Percentiles rank a stretch among this genome's conserved stretches.
These are phyloP conservation scores for Emydura subglobosa DNA, from an alignment of 2,113 vertebrate genomes.

Conservation along the genomic window DNA sequence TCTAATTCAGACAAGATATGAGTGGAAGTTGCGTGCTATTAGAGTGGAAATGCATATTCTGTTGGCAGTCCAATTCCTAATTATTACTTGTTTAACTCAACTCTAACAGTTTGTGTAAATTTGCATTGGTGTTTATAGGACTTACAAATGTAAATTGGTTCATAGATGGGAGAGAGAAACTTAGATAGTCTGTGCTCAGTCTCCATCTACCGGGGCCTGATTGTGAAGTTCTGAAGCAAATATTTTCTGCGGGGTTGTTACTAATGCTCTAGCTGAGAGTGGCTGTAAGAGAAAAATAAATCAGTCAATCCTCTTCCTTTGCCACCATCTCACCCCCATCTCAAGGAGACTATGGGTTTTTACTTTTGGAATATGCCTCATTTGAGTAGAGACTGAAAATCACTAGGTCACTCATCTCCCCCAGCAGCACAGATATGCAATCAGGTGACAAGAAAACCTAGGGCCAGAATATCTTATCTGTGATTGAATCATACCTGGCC, in stretches of 20 bases:
- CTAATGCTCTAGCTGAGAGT: neutral
- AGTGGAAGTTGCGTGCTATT: neutral
- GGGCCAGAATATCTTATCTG: neutral
- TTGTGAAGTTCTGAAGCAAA: conserved; percentile 5
- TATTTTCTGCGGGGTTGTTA: conserved; percentile 11
- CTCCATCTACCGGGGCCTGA: neutral
- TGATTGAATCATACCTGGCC: neutral
- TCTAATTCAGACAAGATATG: neutral
- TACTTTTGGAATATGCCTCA: neutral
- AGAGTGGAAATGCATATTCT: neutral
- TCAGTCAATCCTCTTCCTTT: neutral
- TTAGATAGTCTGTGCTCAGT: neutral
- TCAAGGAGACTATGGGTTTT: neutral
- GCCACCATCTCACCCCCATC: neutral
- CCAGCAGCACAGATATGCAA: neutral
- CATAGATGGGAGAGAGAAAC: neutral
- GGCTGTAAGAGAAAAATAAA: neutral
- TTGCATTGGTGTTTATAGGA: neutral
- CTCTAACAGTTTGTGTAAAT: neutral
- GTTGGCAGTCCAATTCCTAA: neutral
- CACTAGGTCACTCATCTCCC: neutral
- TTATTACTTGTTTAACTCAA: accelerated
- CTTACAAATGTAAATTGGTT: neutral
- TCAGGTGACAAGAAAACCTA: neutral
- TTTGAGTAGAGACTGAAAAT: neutral